Percentiles rank a stretch among this genome's conserved stretches.
Conservation (phyloP, 2,797 vertebrate genomes). For the Squalus acanthias region DNA sequence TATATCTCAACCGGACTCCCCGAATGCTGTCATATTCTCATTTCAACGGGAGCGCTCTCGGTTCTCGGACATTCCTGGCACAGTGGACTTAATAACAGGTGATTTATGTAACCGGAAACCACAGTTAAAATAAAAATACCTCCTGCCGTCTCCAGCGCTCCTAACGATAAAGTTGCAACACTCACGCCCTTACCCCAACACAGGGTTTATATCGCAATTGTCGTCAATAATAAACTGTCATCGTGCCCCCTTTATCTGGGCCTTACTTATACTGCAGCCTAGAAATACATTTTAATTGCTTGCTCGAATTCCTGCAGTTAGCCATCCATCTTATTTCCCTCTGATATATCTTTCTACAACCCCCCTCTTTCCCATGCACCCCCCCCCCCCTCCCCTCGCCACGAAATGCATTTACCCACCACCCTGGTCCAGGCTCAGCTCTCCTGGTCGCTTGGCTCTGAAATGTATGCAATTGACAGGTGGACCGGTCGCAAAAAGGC, state of each 20-base stretch:
- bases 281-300: background rate
- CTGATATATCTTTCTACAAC: background rate
- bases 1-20: background rate
- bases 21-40: background rate
- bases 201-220: background rate
- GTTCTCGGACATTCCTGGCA: background rate
- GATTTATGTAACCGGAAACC: background rate
- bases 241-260: too few relatives aligned
- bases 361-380: background rate
- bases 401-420: background rate
- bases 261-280: background rate
- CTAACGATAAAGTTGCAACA: constrained; percentile 14
- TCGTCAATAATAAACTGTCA: background rate
- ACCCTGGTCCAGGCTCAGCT: background rate
- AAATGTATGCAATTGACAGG: background rate
- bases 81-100: background rate
- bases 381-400: too few relatives aligned
- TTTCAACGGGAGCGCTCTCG: too few relatives aligned
- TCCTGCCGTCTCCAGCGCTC: background rate
- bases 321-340: background rate
- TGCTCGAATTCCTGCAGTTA: background rate
- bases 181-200: background rate
- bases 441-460: background rate
- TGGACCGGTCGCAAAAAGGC: background rate
- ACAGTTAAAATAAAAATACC: background rate